Evolutionary conservation across 2,888 invertebrate species (phyloP).

Genomic region (Bhutanitis thaidina): DNA sequence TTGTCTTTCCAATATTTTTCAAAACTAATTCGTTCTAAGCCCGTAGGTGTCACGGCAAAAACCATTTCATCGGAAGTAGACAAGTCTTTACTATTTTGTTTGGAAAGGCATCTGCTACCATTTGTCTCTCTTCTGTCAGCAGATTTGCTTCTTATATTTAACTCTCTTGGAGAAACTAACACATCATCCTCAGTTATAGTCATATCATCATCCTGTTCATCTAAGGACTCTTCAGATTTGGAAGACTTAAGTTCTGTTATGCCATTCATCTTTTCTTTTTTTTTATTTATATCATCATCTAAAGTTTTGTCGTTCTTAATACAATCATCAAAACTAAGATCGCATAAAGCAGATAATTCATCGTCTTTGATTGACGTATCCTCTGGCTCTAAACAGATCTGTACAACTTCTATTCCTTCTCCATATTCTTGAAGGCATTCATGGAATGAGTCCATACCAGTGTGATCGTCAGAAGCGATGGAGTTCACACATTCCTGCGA

Average conservation of each 20-base stretch:
- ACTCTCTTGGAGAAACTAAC: conserved; percentile 56
- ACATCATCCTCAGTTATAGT: conserved; percentile 73
- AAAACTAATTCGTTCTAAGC: conserved; percentile 72
- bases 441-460: conserved; percentile 82
- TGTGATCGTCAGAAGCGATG: conserved; percentile 81
- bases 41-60: conserved; percentile 74
- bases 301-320: conserved; percentile 39
- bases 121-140: conserved; percentile 42
- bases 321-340: conserved; percentile 67
- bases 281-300: conserved; percentile 36
- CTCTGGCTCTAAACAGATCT: conserved; percentile 81
- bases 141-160: conserved; percentile 57
- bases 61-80: conserved; percentile 78
- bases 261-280: conserved; percentile 48
- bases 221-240: conserved; percentile 68
- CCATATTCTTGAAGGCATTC: conserved; percentile 83
- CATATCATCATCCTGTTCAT: conserved; percentile 71
- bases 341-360: conserved; percentile 65
- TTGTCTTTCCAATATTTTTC: conserved; percentile 73
- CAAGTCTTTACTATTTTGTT: conserved; percentile 72
- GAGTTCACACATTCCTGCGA: conserved; percentile 76
- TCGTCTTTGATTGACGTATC: conserved; percentile 77
- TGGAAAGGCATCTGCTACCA: conserved; percentile 52
- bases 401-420: conserved; percentile 81
- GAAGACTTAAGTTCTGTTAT: conserved; percentile 50